phyloP scores from a whole-genome alignment of 2,797 vertebrate species.

The Thripadectes ignobilis region DNA sequence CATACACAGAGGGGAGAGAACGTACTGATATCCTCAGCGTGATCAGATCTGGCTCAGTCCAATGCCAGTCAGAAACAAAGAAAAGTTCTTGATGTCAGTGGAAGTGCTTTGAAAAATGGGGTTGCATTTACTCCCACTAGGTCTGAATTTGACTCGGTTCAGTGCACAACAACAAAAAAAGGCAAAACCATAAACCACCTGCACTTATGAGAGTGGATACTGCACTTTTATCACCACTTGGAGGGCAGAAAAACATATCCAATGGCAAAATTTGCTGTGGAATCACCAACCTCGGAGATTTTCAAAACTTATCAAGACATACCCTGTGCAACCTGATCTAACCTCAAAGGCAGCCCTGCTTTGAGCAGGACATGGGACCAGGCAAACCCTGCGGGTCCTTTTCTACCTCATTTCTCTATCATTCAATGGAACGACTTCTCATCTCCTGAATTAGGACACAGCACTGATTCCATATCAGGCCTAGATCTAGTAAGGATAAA shows the following conservation, averaged over 20 bases:
- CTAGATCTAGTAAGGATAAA: not conserved
- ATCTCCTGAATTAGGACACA: not conserved
- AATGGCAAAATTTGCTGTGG: not conserved
- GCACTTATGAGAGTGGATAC: not conserved
- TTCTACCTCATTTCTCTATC: not conserved
- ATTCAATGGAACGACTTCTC: not conserved
- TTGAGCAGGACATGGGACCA: rapidly evolving
- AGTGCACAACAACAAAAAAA: not conserved
- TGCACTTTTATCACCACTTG: not conserved
- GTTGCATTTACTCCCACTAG: not conserved
- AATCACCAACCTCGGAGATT: not conserved
- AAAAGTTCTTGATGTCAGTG: not conserved
- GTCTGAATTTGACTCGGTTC: not conserved
- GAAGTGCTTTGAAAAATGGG: not conserved
- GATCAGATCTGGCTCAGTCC: not conserved
- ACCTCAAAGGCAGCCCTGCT: not conserved
- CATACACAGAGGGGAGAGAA: not conserved
- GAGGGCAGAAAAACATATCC: not conserved
- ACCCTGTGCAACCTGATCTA: not conserved
- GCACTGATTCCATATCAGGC: not conserved
- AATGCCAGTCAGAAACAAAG: not conserved
- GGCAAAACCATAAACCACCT: not conserved
- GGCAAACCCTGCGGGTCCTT: not conserved
- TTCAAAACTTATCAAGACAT: not conserved
- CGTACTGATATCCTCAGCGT: not conserved